Base-by-base conservation (phyloP, 2,797 vertebrate genomes). In the Phoeniculus purpureus region DNA sequence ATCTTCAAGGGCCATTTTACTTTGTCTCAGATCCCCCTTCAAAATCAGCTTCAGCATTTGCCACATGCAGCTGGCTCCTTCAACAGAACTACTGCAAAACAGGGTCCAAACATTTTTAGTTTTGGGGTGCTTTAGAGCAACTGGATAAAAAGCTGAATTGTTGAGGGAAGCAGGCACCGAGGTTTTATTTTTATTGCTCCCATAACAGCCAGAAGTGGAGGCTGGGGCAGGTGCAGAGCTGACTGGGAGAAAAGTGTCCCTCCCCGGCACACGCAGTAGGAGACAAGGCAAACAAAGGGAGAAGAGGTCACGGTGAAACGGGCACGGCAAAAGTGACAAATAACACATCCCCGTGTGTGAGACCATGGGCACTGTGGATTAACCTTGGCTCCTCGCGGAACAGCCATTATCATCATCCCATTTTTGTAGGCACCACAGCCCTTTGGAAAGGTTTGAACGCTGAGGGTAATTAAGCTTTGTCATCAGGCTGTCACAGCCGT, bases 211-310 rank as follows among this genome's bases (percentile, higher is more conserved):
- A 31, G 51, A 16, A 85, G 13, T 1, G 7, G 76, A 89, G 26
- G 29, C 47, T 65, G 73, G 15, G 10, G 48, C 81, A 67, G 71
- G 54, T 86, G 47, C 15, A 14, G 15, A 2, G 0, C 4, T 1
- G 2, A 15, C 25, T 23, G 1, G 0, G 29, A 22, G 48, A 51
- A 45, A 68, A 45, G 48, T 48, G 37, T 55, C 17, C 61, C 40
- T 77, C 26, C 43, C 16, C 6, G 2, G 40, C 5, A 2, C 17
- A 29, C 1, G 0, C 55, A 13, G 37, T 0, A 17, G 45, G n/a
- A 77, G n/a, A 22, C 70, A 31, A 40, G 74, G 67, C 32, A 64
- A 51, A 66, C 45, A 73, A 74, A 85, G 48, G 66, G 70, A 87
- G 21, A 26, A 34, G 48, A 81, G 77, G 55, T 80, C 87, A 62